Conservation (phyloP, 2,113 vertebrate species). For the Rhea pennata region DNA sequence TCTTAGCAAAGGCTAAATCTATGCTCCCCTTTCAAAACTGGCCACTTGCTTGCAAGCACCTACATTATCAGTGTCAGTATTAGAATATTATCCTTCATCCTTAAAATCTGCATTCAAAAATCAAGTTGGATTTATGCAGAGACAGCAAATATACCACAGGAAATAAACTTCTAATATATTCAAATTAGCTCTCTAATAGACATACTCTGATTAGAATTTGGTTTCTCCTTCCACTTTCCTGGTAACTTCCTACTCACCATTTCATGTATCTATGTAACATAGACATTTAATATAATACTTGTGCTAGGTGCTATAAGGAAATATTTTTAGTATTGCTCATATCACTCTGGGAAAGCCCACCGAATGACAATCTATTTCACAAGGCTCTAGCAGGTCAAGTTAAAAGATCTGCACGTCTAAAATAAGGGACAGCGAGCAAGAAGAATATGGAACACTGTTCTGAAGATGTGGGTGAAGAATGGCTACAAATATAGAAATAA, state of each 20-base stretch:
- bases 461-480: background rate
- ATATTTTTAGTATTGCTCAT: background rate
- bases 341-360: background rate
- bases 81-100: background rate
- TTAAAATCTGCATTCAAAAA: background rate
- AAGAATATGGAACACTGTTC: fast-evolving
- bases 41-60: background rate
- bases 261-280: fast-evolving
- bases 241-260: background rate
- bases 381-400: background rate
- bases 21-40: background rate
- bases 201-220: background rate
- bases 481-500: background rate
- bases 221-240: background rate
- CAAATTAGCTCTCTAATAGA: background rate
- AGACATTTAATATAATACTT: fast-evolving
- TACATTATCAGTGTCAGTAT: too few relatives aligned
- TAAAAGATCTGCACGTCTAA: background rate
- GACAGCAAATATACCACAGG: background rate
- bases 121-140: background rate
- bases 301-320: background rate
- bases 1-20: background rate
- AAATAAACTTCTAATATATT: background rate
- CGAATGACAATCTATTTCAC: background rate
- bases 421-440: background rate